These are phyloP conservation scores for Coenonympha glycerion DNA, from an alignment of 2,888 invertebrate species.

Conservation along the genomic window DNA sequence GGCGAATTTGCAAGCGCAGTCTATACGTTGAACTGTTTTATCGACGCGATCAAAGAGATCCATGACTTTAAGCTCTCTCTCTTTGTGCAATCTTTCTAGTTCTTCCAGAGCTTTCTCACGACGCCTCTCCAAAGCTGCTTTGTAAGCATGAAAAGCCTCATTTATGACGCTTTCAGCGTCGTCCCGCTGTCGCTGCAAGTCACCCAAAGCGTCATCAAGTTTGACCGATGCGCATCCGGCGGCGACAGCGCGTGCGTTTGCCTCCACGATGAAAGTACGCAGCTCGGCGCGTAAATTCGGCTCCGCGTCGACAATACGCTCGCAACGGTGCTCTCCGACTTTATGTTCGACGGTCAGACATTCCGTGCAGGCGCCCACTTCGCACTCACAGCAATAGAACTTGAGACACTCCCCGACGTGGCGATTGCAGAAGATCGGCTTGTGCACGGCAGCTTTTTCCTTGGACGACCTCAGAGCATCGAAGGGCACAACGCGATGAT, in stretches of 20 bases:
- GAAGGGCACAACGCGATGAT: constrained; percentile 92
- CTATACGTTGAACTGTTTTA: constrained; percentile 88
- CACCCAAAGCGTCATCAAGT: constrained; percentile 86
- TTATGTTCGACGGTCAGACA: constrained; percentile 90
- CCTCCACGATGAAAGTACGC: constrained; percentile 82
- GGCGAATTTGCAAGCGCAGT: constrained; percentile 91
- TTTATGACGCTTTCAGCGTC: constrained; percentile 88
- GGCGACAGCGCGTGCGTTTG: constrained; percentile 83
- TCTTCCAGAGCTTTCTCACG: constrained; percentile 85
- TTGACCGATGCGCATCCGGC: constrained; percentile 85
- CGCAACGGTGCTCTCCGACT: constrained; percentile 87
- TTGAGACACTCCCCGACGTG: constrained; percentile 90
- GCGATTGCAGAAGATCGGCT: constrained; percentile 88
- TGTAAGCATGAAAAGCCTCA: constrained; percentile 86
- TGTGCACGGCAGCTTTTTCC: constrained; percentile 89
- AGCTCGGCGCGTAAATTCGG: constrained; percentile 86
- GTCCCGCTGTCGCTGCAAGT: constrained; percentile 90
- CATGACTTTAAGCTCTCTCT: constrained; percentile 92
- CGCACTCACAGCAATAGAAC: constrained; percentile 91
- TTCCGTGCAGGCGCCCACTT: constrained; percentile 91
- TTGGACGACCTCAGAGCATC: constrained; percentile 88
- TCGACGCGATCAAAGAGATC: constrained; percentile 89
- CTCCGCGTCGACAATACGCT: constrained; percentile 87
- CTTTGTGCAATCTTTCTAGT: constrained; percentile 85
- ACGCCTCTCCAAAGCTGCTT: constrained; percentile 86